A percentile compares a stretch with the other conserved stretches of the same genome.
Evolutionary conservation across 2,888 invertebrate genomes (phyloP).

Genomic region (Selenia dentaria): DNA sequence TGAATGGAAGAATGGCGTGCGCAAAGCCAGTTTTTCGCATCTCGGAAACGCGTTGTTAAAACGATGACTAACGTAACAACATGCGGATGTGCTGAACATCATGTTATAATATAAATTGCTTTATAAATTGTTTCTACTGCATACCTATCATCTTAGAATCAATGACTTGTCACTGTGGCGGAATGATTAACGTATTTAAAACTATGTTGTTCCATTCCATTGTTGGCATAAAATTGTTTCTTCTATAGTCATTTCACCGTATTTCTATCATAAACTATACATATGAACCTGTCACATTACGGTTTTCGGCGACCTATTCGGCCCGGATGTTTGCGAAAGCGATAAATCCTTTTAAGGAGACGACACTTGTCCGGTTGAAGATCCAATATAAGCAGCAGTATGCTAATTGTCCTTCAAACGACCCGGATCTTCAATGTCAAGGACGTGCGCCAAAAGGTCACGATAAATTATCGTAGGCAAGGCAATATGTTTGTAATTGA

Average conservation of each 20-base stretch:
- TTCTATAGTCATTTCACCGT: no score
- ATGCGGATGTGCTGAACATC: slow-evolving; percentile 19
- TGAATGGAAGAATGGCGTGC: slow-evolving; percentile 18
- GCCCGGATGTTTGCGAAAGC: background rate
- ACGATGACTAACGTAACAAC: slow-evolving; percentile 20
- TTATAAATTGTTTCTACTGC: slow-evolving; percentile 17
- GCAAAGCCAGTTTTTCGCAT: slow-evolving; percentile 19
- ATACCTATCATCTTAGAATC: slow-evolving; percentile 15
- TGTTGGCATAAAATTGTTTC: no score
- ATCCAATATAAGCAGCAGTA: background rate
- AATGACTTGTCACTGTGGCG: slow-evolving; percentile 10
- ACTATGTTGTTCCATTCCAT: no score
- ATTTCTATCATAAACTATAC: no score
- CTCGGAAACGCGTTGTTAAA: slow-evolving; percentile 10
- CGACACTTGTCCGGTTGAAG: background rate
- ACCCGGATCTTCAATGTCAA: slow-evolving; percentile 33
- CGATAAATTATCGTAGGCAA: slow-evolving; percentile 11
- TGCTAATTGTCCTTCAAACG: slow-evolving; percentile 27
- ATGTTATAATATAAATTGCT: slow-evolving; percentile 16
- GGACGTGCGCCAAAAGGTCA: slow-evolving; percentile 27
- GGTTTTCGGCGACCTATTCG: no score
- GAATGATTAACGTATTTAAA: slow-evolving; percentile 8
- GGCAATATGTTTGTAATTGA: slow-evolving; percentile 9
- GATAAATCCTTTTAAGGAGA: background rate
- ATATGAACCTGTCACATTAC: no score